Percentiles rank a stretch among this genome's conserved stretches.
Evolutionary conservation across 2,113 vertebrate species (phyloP).

Genomic region (Sus scrofa): T2T-Sscrofa CM000815.6:131608501-131609000

Average conservation of each 20-base stretch:
- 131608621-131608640: not conserved
- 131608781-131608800: not conserved
- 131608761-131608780: not conserved
- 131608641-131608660: not conserved
- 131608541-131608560: not conserved
- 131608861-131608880: not conserved
- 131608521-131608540: not conserved
- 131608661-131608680: not conserved
- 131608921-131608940: no score
- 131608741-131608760: not conserved
- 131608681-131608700: not conserved
- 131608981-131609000: no score
- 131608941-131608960: no score
- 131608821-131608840: not conserved
- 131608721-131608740: not conserved
- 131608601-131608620: not conserved
- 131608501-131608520: not conserved
- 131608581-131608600: not conserved
- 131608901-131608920: not conserved
- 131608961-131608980: no score
- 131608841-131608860: not conserved
- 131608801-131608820: not conserved
- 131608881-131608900: not conserved
- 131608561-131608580: not conserved
- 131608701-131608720: not conserved